Percentiles rank a stretch among this genome's conserved stretches.
Evolutionary conservation across 1,140 invertebrate genomes (phyloP).

Genomic region (Phocides pigmalion): DNA sequence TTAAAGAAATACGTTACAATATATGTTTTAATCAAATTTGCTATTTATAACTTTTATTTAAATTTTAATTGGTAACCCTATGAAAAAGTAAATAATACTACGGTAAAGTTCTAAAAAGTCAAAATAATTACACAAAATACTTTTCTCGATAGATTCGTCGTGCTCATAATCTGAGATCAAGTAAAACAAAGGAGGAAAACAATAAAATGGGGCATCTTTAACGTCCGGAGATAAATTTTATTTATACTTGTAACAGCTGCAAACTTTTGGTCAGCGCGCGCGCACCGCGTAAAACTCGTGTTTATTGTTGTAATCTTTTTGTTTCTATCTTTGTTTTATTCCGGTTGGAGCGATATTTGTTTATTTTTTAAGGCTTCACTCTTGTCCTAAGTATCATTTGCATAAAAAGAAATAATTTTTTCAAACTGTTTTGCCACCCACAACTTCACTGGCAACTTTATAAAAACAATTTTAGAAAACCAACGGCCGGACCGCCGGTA

Average conservation of each 20-base stretch:
- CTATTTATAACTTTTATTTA: too few species aligned
- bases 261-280: conserved; percentile 79
- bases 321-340: conserved; percentile 64
- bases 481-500: conserved; percentile 2
- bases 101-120: too few species aligned
- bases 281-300: conserved; percentile 55
- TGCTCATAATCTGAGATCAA: conserved; percentile 37
- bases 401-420: conserved; percentile 41
- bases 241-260: conserved; percentile 80
- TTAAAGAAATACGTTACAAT: too few species aligned
- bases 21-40: too few species aligned
- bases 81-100: too few species aligned
- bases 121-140: neutral
- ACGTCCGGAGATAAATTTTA: conserved; percentile 79
- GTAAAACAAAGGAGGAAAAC: conserved; percentile 66
- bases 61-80: too few species aligned
- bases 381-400: conserved; percentile 37
- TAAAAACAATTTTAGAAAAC: conserved; percentile 27
- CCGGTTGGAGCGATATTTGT: conserved; percentile 39
- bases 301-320: conserved; percentile 77
- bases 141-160: neutral
- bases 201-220: conserved; percentile 75
- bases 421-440: conserved; percentile 28
- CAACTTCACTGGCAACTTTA: conserved; percentile 31
- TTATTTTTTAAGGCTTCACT: conserved; percentile 46